phyloP scores from a whole-genome alignment of 2,113 vertebrate genomes.

The Microtus ochrogaster region DNA sequence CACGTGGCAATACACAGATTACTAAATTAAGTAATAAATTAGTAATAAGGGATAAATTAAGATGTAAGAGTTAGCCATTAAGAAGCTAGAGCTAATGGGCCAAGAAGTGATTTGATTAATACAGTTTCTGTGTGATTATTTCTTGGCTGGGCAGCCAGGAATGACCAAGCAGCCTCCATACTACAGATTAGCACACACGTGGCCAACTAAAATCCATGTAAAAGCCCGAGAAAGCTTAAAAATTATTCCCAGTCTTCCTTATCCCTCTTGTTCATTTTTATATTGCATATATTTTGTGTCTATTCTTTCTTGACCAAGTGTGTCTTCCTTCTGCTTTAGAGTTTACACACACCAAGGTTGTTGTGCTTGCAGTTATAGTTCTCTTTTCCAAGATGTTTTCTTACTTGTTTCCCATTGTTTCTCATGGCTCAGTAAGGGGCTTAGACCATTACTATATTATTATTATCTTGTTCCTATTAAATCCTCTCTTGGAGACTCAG shows the following conservation, averaged over 20 bases:
- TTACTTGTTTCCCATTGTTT: background rate
- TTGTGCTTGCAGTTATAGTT: background rate
- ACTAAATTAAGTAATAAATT: too few relatives aligned
- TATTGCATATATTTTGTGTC: background rate
- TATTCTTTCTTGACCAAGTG: background rate
- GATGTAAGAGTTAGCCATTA: too few relatives aligned
- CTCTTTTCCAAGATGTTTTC: background rate
- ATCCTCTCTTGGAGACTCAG: background rate
- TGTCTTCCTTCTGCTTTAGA: background rate
- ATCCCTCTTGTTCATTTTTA: background rate
- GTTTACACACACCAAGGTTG: background rate
- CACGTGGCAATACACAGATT: too few relatives aligned
- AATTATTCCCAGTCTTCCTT: background rate
- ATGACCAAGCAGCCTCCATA: too few relatives aligned
- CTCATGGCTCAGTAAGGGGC: background rate
- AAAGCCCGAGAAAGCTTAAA: too few relatives aligned
- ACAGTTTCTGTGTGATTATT: too few relatives aligned
- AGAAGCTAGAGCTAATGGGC: too few relatives aligned
- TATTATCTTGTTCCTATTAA: background rate
- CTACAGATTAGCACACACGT: too few relatives aligned
- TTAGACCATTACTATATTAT: background rate
- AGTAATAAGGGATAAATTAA: too few relatives aligned
- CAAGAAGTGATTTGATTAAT: too few relatives aligned
- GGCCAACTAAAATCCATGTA: too few relatives aligned
- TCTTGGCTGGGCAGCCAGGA: rapidly evolving